Base-by-base conservation (phyloP, 2,113 vertebrate species). In the Gasterosteus nipponicus region DNA sequence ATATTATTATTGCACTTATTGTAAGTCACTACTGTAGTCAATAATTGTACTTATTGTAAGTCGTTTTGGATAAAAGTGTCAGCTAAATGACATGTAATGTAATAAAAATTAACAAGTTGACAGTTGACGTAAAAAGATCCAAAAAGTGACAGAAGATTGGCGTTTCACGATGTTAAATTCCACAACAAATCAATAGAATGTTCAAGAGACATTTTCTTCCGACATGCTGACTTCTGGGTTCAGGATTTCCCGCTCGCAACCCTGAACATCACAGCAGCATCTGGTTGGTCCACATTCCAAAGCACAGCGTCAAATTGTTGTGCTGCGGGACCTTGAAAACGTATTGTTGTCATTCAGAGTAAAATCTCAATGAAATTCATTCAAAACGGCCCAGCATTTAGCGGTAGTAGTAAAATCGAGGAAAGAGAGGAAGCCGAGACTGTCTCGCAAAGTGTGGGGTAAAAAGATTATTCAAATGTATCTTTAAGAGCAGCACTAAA, bases 281-380 rank as follows among this genome's bases (percentile, higher is more conserved):
- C 74, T 57, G 4, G 63, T 62, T 26, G 7, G 73, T 69, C 47
- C 0, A 61, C 83, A 89, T 84, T 89, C 79, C 72, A n/a, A 8
- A 46, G 75, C 58, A 11, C 7, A 60, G 69, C 5, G 57, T 64
- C 70, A 67, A 64, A 26, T 26, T 26, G 22, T 26, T 26, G 22
- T 26, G 22, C 22, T 26, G 85, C 22, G 22, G 22, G 22, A 44
- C 75, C 51, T 41, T 46, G 15, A 38, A 16, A 47, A 46, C 12
- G 22, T 26, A 26, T 26, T 26, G 22, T 26, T 26, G 22, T 26
- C 22, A 26, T 63, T 69, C 62, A 53, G 54, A 65, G 47, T 18
- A 63, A 46, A 69, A 65, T 49, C 54, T 26, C 10, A 26, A 49
- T 31, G 18, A 38, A 83, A 80, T 75, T 69, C 54, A 72, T 12